These are phyloP conservation scores for Carcinoscorpius rotundicauda DNA, from an alignment of 1,140 invertebrate species.

Conservation along the genomic window DNA sequence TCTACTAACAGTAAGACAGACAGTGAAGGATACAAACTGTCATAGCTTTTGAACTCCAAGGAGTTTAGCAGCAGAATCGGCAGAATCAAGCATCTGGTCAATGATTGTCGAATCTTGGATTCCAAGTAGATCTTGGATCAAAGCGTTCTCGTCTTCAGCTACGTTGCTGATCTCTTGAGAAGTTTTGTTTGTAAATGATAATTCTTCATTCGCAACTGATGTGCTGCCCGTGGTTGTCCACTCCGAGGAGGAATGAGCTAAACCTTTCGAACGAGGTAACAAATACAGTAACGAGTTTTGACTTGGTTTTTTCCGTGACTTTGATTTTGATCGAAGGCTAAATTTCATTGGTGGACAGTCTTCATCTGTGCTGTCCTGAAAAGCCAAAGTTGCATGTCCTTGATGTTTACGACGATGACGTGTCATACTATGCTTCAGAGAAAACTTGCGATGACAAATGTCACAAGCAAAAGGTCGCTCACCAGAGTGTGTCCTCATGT, in stretches of 20 bases:
- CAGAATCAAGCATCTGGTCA: conserved; percentile 63
- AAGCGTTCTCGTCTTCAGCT: conserved; percentile 21
- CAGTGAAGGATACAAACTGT: too few species aligned
- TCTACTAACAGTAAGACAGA: too few species aligned
- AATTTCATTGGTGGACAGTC: conserved; percentile 23
- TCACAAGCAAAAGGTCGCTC: conserved; percentile 59
- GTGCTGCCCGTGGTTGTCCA: conserved; percentile 3
- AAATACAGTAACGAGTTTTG: conserved; percentile 17
- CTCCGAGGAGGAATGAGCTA: conserved; percentile 1
- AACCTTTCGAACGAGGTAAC: background rate
- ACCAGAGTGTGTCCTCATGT: conserved; percentile 56
- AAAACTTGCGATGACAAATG: conserved; percentile 42
- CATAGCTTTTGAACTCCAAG: conserved; percentile 47
- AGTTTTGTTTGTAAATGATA: conserved; percentile 6
- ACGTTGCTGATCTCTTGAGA: conserved; percentile 9
- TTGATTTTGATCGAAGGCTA: conserved; percentile 56
- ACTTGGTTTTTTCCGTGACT: conserved; percentile 75
- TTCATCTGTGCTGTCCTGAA: conserved; percentile 3
- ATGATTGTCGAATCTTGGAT: conserved; percentile 74
- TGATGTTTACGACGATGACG: conserved; percentile 73
- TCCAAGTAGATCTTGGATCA: conserved; percentile 78
- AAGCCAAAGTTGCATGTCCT: conserved; percentile 53
- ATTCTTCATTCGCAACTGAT: conserved; percentile 21
- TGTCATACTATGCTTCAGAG: conserved; percentile 38
- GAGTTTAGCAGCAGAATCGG: conserved; percentile 75